Evolutionary conservation across 2,113 vertebrate species (phyloP), one percentile per base, ranked within the genome.

Genomic region (Formicarius rufipectus): DNA sequence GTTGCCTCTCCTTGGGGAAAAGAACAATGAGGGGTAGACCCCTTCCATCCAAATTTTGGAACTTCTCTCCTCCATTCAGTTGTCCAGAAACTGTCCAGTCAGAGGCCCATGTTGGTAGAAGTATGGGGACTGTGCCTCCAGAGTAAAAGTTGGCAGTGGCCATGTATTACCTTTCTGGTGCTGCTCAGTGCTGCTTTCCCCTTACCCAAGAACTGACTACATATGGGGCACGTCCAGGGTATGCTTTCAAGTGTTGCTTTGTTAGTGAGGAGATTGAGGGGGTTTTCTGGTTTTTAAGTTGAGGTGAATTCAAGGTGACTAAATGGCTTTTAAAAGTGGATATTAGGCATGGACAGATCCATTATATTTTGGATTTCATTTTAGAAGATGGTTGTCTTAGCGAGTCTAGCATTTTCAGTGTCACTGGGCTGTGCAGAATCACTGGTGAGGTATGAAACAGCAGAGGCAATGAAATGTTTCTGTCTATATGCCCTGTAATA

Each of bases 151-250:
- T n/a, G 35, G 16, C 21, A 66, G 53, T 7, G 33, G 13, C 5
- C 23, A 2, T 17, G 40, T 16, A 37, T 31, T n/a, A 21, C 23
- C 4, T n/a, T 83, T 40, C 24, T 18, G 40, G 7, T 1, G 33
- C 25, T 62, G n/a, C 2, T 33, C 22, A 7, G 27, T 14, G 30
- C 11, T 64, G 19, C 31, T 37, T 33, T 31, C 24, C 7, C 16
- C 11, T 40, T 10, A 16, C 16, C 18, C 28, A 56, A 71, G 37
- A 6, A 3, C 28, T 31, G 37, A 11, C 18, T 31, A 14, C 6
- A 6, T 0, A 0, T 2, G 3, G 10, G 7, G 10, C 58, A 21
- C 22, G 49, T 40, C 1, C 4, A 27, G 10, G 53, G 10, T 11
- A 23, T 10, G 11, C 45, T 72, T 72, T 72, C 0, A 74, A 58